Conservation (phyloP, 2,113 vertebrate species). For the Chloropsis cyanopogon region DNA sequence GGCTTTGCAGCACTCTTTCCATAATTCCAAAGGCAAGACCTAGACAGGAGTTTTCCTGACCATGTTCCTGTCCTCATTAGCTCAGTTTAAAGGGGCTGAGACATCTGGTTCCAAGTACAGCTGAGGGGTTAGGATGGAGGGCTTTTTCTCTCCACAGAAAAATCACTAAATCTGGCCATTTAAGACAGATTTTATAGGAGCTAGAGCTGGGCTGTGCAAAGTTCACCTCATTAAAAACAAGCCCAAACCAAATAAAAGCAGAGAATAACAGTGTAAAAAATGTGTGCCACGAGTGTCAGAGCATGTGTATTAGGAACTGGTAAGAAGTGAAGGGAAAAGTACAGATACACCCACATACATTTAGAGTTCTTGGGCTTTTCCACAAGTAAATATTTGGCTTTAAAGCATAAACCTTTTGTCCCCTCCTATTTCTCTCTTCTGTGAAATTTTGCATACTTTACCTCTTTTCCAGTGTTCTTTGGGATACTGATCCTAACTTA, state of each 20-base stretch:
- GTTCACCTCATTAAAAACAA: conserved; percentile 58
- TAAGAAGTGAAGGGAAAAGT: neutral
- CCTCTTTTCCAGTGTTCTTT: neutral
- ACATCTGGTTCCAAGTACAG: conserved; percentile 29
- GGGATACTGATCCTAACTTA: neutral
- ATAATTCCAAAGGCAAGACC: neutral
- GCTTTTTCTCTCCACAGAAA: neutral
- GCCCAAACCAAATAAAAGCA: conserved; percentile 39
- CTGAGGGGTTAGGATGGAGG: neutral
- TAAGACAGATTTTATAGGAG: conserved; percentile 38
- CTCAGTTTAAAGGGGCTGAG: neutral
- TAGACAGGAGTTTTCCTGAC: neutral
- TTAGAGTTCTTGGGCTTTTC: neutral
- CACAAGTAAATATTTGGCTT: neutral
- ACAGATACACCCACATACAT: neutral
- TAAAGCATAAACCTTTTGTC: neutral
- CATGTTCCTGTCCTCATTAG: neutral
- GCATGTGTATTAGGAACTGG: neutral
- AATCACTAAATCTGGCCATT: neutral
- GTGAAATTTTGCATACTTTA: neutral
- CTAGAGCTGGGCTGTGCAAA: conserved; percentile 8
- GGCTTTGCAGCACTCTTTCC: neutral
- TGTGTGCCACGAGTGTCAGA: neutral
- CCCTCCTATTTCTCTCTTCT: neutral
- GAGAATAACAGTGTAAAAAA: neutral